These are phyloP conservation scores for Podarcis cretensis DNA, from an alignment of 2,113 vertebrate species.

Conservation along the genomic window DNA sequence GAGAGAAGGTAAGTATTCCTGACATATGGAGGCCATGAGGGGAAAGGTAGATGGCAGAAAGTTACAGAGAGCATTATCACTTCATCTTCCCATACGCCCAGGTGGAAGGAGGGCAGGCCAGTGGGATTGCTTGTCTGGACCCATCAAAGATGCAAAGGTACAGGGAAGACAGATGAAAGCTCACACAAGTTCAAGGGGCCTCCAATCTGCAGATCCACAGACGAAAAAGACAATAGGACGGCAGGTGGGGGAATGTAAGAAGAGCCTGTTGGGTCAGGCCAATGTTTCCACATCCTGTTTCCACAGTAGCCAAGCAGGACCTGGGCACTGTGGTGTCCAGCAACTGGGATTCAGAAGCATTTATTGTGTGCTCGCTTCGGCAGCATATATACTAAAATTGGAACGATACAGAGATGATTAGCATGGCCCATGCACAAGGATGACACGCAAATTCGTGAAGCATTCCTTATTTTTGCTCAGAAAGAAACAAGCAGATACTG, in stretches of 20 bases:
- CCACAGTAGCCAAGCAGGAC: no score
- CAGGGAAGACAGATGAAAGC: not conserved
- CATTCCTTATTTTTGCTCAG: no score
- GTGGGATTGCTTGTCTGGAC: not conserved
- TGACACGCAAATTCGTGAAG: no score
- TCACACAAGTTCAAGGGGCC: not conserved
- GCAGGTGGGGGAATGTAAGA: no score
- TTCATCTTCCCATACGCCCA: not conserved
- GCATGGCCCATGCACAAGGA: no score
- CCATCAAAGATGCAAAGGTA: not conserved
- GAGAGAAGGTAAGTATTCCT: not conserved
- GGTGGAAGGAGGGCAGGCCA: not conserved
- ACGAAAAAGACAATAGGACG: not conserved
- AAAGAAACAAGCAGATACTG: no score
- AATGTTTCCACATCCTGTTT: no score
- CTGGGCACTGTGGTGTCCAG: no score
- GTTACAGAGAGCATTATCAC: constrained; percentile 18
- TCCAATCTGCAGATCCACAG: not conserved
- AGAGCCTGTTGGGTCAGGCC: no score
- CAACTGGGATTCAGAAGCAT: not conserved
- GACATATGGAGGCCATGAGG: not conserved
- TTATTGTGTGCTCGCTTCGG: no score
- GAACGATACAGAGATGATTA: no score
- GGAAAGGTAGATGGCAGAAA: not conserved
- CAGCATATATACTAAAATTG: no score